Base-by-base conservation (phyloP, 2,797 vertebrate genomes). In the Rhinoraja longicauda region DNA sequence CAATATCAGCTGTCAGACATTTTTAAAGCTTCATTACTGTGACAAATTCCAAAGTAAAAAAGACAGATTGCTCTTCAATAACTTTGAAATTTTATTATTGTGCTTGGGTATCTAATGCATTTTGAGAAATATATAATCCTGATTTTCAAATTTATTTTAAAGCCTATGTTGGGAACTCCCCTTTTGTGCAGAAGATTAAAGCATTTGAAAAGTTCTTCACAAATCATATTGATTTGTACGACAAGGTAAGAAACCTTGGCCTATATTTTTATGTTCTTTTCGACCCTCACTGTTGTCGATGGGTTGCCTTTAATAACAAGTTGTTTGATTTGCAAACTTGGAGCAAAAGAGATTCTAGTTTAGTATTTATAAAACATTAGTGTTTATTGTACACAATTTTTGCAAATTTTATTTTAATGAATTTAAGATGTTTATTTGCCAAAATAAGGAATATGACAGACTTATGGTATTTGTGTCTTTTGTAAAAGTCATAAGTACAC, bases 171-270 rank as follows among this genome's bases (percentile, higher is more conserved):
- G 94, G 96, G 94, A 97, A 94, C 93, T 97, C 97, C 59, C 97
- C 97, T 59, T 97, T 95, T 94, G 96, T 98, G 94, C 96, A 96
- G 96, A 99, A 98, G 96, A 98, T 97, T 94, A 97, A 97, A 96
- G 97, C 97, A 53, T 99, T 99, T 97, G 98, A 99, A 93, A 97
- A 97, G 70, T 99, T 98, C 94, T 99, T 99, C 93, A 95, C 95
- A 57, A 96, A 96, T 26, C 97, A 94, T 93, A 98, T 99, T 95
- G 96, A 99, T 53, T 96, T 99, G 78, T 99, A 98, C 94, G 97
- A 99, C 94, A 99, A 99, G 97, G 98, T 99, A 95, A 94, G 96
- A 93, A 32, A 1, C 76, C 78, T 82, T n/a, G 45, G 12, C 1
- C 24, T 9, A 59, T 26, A n/a, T 57, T 19, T 93, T 64, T 45